Conservation (phyloP, 2,888 invertebrate genomes). For the Cerceris rybyensis region DNA sequence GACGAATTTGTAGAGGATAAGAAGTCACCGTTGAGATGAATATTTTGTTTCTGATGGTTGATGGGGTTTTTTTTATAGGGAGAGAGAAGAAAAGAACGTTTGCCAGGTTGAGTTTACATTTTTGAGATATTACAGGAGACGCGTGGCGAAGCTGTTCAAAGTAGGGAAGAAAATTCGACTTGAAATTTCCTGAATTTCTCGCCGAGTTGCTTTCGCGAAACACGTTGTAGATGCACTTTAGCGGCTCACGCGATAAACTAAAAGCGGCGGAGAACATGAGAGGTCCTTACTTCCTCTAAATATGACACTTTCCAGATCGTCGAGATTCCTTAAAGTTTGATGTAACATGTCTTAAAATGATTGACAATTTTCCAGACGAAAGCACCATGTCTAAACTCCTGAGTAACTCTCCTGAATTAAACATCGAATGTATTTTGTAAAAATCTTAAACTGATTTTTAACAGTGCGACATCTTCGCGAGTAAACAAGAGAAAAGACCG, state of each 20-base stretch:
- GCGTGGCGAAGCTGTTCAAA: neutral
- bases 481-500: no score
- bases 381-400: no score
- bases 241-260: conserved; percentile 6
- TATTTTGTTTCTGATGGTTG: no score
- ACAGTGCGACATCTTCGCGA: no score
- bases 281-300: neutral
- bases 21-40: no score
- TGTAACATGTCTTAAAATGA: neutral
- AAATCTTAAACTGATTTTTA: no score
- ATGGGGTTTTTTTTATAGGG: no score
- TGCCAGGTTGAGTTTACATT: neutral
- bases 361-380: neutral
- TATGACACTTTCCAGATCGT: neutral
- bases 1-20: no score
- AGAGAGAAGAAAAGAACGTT: no score
- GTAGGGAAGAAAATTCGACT: conserved; percentile 22
- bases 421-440: no score
- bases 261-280: neutral
- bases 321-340: neutral
- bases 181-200: conserved; percentile 32
- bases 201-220: neutral
- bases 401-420: no score
- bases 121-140: conserved; percentile 18
- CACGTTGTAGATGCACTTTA: neutral